Evolutionary conservation across 1,140 invertebrate species (phyloP), one percentile per base, ranked within the genome.

Genomic region (Calephelis nemesis): DNA sequence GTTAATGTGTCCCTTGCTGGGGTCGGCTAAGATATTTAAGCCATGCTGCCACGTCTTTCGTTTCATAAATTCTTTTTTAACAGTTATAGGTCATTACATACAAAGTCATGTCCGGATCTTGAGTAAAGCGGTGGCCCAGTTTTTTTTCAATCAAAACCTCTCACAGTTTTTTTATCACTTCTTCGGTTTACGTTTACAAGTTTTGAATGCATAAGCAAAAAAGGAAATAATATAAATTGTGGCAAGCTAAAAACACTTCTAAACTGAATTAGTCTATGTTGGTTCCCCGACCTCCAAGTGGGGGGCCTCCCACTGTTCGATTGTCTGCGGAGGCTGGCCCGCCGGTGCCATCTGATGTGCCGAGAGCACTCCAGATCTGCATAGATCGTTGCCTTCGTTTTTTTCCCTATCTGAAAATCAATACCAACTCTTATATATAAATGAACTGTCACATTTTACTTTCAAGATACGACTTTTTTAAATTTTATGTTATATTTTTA

Each of bases 361-460:
- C 84, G 88, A 91, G 88, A 91, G 85, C 87, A 87, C 88, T 89
- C 86, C 85, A 91, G 88, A 91, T 91, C 88, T 91, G 88, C 88
- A 91, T 91, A 91, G 88, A 91, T 88, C 88, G 88, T 91, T 90
- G 88, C 85, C 88, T 91, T 91, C 88, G 84, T 91, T 91, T 91
- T 63, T 89, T 91, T 91, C 86, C 85, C 88, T 89, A 91, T 91
- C 87, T 83, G 82, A 89, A 91, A 91, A 91, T 91, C 88, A 91
- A 91, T 91, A 91, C 88, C 83, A 74, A 84, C 84, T 83, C 76
- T 85, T 88, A 86, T 84, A 84, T 87, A 87, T 84, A 86, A 83
- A 85, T 84, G 79, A 75, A 76, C 74, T 81, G 86, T 85, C 81
- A 85, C 81, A 73, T 71, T 72, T 74, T 77, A 54, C 49, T 52